phyloP scores from a whole-genome alignment of 37 sponge, comb jelly and placozoan genomes.

The Beroe forskalii region DNA sequence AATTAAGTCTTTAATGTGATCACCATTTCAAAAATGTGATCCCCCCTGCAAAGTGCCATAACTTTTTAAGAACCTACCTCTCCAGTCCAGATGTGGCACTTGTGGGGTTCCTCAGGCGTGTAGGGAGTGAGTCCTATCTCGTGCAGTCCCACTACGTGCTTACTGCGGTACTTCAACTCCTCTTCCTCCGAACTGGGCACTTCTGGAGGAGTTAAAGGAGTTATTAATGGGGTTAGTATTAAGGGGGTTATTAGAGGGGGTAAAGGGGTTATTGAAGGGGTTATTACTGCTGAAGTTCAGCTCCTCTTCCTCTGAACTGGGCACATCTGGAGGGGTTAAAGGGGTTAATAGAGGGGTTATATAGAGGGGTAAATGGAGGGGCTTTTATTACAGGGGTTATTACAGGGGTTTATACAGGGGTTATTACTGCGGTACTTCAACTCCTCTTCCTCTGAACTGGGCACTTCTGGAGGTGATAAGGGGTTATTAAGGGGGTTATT shows the following conservation, averaged over 20 bases:
- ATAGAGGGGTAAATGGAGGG: no score
- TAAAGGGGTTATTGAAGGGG: no score
- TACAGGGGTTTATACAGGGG: no score
- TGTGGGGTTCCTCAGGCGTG: constrained; percentile 21
- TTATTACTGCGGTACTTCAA: constrained; percentile 32
- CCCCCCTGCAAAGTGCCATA: no score
- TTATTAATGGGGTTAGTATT: no score
- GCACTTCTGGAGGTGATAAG: constrained; percentile 22
- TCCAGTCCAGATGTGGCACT: constrained; percentile 48
- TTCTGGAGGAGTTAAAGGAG: constrained; percentile 44
- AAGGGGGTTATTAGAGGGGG: no score
- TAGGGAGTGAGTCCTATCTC: constrained; percentile 50
- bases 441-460: neutral
- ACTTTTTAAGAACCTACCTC: no score
- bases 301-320: neutral
- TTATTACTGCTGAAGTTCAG: constrained; percentile 19
- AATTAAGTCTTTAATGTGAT: no score
- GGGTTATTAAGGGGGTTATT: no score
- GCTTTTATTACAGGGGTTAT: no score
- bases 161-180: constrained; percentile 27
- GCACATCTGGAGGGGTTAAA: constrained; percentile 7
- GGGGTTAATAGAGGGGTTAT: no score
- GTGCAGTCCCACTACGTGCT: constrained; percentile 40
- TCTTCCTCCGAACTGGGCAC: neutral
- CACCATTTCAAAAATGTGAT: no score